A percentile compares a stretch with the other conserved stretches of the same genome.
Evolutionary conservation across 2,113 vertebrate species (phyloP).

Genomic region (Antennarius striatus): DNA sequence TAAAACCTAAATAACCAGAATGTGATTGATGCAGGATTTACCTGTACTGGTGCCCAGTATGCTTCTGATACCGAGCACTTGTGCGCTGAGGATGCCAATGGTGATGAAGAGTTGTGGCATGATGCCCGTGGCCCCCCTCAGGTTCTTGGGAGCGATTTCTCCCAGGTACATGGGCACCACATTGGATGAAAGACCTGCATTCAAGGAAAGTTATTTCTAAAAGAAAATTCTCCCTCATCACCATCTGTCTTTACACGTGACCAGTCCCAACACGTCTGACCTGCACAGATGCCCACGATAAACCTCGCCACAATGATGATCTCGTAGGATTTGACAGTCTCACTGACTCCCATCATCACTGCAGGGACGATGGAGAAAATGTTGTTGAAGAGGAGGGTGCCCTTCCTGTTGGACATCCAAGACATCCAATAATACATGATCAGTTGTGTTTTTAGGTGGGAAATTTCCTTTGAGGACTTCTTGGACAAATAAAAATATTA

Average conservation of each 20-base stretch:
- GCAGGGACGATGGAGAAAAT: constrained; percentile 90
- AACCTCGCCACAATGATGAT: constrained; percentile 88
- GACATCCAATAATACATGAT: no score
- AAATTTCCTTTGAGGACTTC: no score
- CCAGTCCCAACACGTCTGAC: constrained; percentile 63
- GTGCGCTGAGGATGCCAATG: constrained; percentile 88
- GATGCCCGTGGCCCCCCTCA: constrained; percentile 88
- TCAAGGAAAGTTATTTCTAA: not conserved
- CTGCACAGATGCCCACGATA: constrained; percentile 92
- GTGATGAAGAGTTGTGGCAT: constrained; percentile 93
- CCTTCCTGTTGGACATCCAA: constrained; percentile 80
- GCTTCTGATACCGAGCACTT: constrained; percentile 85
- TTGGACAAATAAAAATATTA: no score
- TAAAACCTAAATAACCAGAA: not conserved
- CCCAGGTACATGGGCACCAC: constrained; percentile 98
- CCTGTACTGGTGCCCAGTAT: constrained; percentile 83
- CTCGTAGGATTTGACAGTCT: constrained; percentile 83
- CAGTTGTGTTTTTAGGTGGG: not conserved
- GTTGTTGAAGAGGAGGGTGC: constrained; percentile 93
- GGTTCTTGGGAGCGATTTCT: constrained; percentile 91
- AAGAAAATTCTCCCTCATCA: not conserved
- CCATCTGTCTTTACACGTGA: not conserved
- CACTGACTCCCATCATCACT: constrained; percentile 89
- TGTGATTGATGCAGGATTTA: constrained; percentile 40
- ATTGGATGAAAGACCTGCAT: constrained; percentile 89